phyloP scores from a whole-genome alignment of 2,113 vertebrate genomes.

The Shinisaurus crocodilurus region DNA sequence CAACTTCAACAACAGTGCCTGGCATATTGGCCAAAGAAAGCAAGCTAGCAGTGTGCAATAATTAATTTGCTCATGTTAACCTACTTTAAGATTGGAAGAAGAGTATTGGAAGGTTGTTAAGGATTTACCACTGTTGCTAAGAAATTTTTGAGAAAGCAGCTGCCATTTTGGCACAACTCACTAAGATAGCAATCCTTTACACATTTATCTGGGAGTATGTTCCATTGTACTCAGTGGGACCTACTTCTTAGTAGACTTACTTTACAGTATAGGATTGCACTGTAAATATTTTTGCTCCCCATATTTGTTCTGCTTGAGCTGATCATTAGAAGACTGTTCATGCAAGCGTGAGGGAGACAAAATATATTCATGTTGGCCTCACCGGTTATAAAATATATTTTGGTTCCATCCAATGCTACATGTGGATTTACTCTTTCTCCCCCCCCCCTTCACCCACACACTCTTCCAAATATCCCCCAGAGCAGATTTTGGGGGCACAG shows the following conservation, averaged over 20 bases:
- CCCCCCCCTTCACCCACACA: no score
- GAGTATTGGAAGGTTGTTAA: not conserved
- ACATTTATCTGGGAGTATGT: not conserved
- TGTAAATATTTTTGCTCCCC: not conserved
- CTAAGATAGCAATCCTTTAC: not conserved
- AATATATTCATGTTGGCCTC: not conserved
- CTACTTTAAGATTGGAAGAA: fast-evolving
- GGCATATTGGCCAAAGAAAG: fast-evolving
- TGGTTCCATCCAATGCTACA: no score
- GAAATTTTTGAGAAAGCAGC: not conserved
- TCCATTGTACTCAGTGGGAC: not conserved
- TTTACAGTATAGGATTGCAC: not conserved
- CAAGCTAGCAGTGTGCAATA: not conserved
- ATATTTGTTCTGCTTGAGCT: not conserved
- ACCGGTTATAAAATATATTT: not conserved
- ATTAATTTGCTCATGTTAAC: fast-evolving
- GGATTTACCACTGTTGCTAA: fast-evolving
- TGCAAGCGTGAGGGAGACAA: fast-evolving
- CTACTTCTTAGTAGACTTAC: not conserved
- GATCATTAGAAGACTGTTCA: fast-evolving
- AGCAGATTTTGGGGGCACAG: no score
- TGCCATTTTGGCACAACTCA: not conserved
- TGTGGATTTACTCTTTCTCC: no score
- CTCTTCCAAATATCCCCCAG: no score
- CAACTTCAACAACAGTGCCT: not conserved